Evolutionary conservation across 2,113 vertebrate genomes (phyloP).

Genomic region (Poeciliopsis prolifica): DNA sequence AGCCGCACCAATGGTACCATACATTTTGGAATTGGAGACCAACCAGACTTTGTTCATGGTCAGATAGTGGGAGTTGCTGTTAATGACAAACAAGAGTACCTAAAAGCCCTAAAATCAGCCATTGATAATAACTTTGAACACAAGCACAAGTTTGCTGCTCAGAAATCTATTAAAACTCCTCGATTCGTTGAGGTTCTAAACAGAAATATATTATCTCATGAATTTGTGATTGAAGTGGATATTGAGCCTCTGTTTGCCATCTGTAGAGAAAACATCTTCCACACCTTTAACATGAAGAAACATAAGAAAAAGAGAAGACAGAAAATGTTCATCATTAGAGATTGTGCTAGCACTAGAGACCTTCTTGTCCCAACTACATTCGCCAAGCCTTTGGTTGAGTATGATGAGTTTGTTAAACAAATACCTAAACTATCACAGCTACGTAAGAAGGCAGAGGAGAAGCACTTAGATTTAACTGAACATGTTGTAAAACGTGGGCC

Average conservation of each 20-base stretch:
- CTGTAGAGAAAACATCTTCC: constrained; percentile 74
- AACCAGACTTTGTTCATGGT: constrained; percentile 71
- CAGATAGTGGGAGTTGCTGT: constrained; percentile 80
- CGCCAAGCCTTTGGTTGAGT: too few species aligned
- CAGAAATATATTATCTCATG: too few species aligned
- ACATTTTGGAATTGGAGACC: constrained; percentile 78
- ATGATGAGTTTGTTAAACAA: constrained; percentile 56
- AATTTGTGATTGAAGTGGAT: constrained; percentile 87
- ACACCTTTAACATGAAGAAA: too few species aligned
- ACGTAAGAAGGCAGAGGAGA: constrained; percentile 79
- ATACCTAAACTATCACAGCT: constrained; percentile 42
- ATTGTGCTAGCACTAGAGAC: too few species aligned
- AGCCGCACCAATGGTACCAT: constrained; percentile 78
- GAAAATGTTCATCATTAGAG: too few species aligned
- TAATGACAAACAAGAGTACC: constrained; percentile 56
- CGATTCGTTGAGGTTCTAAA: constrained; percentile 84
- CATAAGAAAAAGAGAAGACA: too few species aligned
- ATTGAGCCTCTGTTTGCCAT: constrained; percentile 72
- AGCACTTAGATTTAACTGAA: too few species aligned
- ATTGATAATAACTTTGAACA: constrained; percentile 66
- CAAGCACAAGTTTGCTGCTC: constrained; percentile 66
- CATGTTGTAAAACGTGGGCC: too few species aligned
- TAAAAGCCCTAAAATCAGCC: constrained; percentile 12
- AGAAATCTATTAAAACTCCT: constrained; percentile 77
- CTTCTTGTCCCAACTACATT: too few species aligned